Percentiles rank a stretch among this genome's conserved stretches.
These are phyloP conservation scores for Pachydiplax longipennis DNA, from an alignment of 2,888 invertebrate species.

Conservation along the genomic window DNA sequence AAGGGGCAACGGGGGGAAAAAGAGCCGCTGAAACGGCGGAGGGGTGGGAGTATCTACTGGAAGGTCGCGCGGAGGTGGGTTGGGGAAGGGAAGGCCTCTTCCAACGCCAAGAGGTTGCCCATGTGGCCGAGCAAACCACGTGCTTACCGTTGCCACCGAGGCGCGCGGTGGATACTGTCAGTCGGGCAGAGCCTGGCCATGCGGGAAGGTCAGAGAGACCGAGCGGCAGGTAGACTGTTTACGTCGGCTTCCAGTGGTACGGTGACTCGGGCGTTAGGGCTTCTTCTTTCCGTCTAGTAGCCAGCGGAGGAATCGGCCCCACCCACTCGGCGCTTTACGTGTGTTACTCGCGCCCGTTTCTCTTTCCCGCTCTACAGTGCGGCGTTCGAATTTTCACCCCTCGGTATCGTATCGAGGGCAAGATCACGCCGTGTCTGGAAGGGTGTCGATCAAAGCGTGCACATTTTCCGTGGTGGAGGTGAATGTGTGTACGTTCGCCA, in stretches of 20 bases:
- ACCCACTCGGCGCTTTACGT: slow-evolving; percentile 4
- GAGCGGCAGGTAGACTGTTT: slow-evolving; percentile 7
- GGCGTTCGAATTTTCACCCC: slow-evolving; percentile 5
- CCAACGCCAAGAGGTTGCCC: neutral
- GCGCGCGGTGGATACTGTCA: slow-evolving; percentile 18
- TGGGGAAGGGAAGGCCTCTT: slow-evolving; percentile 1
- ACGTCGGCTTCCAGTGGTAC: slow-evolving; percentile 9
- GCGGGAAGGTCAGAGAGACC: slow-evolving; percentile 30
- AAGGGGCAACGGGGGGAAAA: neutral
- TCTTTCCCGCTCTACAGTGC: neutral
- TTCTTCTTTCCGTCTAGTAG: neutral
- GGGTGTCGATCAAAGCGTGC: neutral
- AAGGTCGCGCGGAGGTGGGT: slow-evolving; percentile 24
- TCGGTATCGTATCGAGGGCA: neutral
- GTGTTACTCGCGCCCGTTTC: neutral
- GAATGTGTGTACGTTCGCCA: neutral
- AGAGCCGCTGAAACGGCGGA: neutral
- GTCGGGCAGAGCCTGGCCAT: slow-evolving; percentile 44
- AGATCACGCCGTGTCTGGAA: neutral
- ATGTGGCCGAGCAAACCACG: slow-evolving; percentile 1
- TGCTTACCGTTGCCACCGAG: slow-evolving; percentile 15
- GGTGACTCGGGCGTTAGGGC: slow-evolving; percentile 12
- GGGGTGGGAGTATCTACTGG: slow-evolving; percentile 7
- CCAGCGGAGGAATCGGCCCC: neutral
- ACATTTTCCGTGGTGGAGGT: neutral